Evolutionary conservation across 2,113 vertebrate genomes (phyloP), one percentile per base, ranked within the genome.

Genomic region (Pluvianellus socialis): DNA sequence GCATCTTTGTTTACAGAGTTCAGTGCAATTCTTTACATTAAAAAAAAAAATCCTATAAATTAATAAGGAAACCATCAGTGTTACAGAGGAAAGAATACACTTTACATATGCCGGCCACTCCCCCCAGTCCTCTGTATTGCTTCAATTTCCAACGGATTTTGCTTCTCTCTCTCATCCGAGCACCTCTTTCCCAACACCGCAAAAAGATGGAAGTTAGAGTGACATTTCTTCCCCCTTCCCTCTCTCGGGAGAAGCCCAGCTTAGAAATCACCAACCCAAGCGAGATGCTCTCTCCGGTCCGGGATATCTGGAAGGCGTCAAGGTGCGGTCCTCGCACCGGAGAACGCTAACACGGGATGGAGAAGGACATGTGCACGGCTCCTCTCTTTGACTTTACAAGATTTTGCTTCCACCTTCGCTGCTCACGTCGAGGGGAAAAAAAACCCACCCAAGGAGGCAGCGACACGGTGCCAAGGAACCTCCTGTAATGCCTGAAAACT

Each of bases 21-120:
- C 99, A 99, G 99, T 99, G 99, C 99, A 99, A 99, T 99, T 99
- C 98, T 98, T 99, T 99, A 98, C 98, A 98, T 98, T 95, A 67
- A 98, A 98, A 98, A 97, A 95, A 97, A 95, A 98, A 98, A 94
- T 93, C 97, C 98, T 98, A 98, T 98, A 98, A 98, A 98, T 98
- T 98, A 98, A 98, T 88, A 97, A 97, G 92, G 95, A 98, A 98
- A 97, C 90, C 97, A 96, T 95, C 96, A 97, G 97, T 97, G 94
- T 95, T 91, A 98, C 97, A 98, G 96, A 97, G 97, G 97, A 97
- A 97, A 98, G 94, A 93, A 94, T 40, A 95, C 84, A 52, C 92
- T 93, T 91, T 40, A 65, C 88, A 94, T 61, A 87, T 81, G 90
- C 19, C 38, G 4, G 90, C 53, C 33, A 11, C 65, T 49, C 87